Evolutionary conservation across 1,140 invertebrate genomes (phyloP).

Genomic region (Drosophila funebris): DNA sequence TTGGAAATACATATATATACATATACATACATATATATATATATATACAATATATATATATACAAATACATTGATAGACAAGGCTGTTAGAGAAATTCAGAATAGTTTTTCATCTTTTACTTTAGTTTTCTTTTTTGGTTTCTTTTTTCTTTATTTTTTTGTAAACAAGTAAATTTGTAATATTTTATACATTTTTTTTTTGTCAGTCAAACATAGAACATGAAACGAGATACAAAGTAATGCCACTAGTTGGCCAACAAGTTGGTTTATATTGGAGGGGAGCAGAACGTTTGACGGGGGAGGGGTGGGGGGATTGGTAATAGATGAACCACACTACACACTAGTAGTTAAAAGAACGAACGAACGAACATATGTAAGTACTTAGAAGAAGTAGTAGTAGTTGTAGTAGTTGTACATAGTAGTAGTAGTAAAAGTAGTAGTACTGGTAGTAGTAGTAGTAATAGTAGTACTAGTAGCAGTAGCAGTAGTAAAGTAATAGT

Average conservation of each 20-base stretch:
- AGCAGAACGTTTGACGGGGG: background rate
- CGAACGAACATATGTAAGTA: constrained; percentile 18
- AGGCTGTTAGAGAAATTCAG: constrained; percentile 6
- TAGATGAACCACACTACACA: constrained; percentile 3
- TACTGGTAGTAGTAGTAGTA: background rate
- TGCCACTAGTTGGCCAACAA: constrained; percentile 47
- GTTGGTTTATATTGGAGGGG: constrained; percentile 5
- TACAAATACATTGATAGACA: constrained; percentile 10
- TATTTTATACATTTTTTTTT: background rate
- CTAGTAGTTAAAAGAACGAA: constrained; percentile 29
- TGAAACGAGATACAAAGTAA: constrained; percentile 27
- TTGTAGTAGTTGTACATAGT: constrained; percentile 6
- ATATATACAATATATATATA: too few relatives aligned
- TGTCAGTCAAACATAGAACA: constrained; percentile 23
- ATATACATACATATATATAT: too few relatives aligned
- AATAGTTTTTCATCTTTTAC: background rate
- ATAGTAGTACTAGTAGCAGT: constrained; percentile 12
- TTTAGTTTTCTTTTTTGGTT: background rate
- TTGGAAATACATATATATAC: constrained; percentile 3
- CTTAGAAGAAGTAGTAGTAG: constrained; percentile 15
- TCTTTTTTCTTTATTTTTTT: background rate
- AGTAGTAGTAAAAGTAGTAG: background rate
- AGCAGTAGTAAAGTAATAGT: constrained; percentile 1
- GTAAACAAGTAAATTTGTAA: constrained; percentile 9
- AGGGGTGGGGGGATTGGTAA: too few relatives aligned